Evolutionary conservation across 2,113 vertebrate genomes (phyloP).

Genomic region (Burhinus bistriatus): DNA sequence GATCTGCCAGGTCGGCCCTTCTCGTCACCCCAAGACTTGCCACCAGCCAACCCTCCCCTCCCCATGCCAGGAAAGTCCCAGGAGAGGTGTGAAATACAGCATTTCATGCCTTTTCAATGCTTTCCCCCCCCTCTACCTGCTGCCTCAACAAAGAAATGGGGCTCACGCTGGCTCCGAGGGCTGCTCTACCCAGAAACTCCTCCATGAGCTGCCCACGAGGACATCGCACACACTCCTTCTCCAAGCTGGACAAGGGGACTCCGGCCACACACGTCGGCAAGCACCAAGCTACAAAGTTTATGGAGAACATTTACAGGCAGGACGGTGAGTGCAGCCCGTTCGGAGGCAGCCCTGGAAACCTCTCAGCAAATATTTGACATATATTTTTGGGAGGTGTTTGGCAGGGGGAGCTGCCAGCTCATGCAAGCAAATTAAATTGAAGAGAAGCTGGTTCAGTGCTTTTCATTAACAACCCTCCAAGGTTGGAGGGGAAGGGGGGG

Average conservation of each 20-base stretch:
- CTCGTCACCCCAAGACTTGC: neutral
- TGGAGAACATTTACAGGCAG: neutral
- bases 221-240: neutral
- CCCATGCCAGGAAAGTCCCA: neutral
- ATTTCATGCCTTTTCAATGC: neutral
- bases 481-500: too few relatives aligned
- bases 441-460: conserved; percentile 61
- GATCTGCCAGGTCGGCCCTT: rapidly evolving
- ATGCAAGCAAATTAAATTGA: conserved; percentile 56
- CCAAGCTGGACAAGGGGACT: neutral
- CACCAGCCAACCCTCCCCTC: neutral
- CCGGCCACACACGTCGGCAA: neutral
- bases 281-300: neutral
- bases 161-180: rapidly evolving
- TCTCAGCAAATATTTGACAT: neutral
- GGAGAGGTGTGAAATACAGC: neutral
- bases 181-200: neutral
- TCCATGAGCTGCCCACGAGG: neutral
- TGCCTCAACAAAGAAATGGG: neutral
- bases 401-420: neutral
- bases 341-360: neutral
- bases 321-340: rapidly evolving
- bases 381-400: neutral
- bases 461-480: conserved; percentile 59
- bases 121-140: too few relatives aligned